A percentile compares a stretch with the other conserved stretches of the same genome.
Conservation (phyloP, 2,113 vertebrate species). For the Thymallus thymallus region DNA sequence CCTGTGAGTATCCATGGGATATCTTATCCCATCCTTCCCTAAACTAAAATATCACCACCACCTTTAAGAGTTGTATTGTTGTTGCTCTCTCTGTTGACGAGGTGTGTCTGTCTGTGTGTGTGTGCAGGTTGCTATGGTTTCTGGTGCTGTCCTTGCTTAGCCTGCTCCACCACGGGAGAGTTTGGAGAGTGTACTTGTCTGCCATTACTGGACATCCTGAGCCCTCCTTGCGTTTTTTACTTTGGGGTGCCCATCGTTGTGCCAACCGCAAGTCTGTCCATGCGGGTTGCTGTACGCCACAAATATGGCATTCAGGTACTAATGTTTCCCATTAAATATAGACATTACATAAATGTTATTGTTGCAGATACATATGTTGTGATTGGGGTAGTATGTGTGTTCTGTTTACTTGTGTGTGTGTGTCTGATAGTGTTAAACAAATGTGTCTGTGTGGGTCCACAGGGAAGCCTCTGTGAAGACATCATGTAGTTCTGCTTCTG, state of each 20-base stretch:
- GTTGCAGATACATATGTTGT: neutral
- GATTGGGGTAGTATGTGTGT: too few species aligned
- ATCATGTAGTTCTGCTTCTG: neutral
- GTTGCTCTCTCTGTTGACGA: neutral
- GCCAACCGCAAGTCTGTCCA: conserved; percentile 22
- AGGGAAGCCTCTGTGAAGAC: neutral
- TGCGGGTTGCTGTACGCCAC: conserved; percentile 21
- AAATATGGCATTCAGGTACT: conserved; percentile 4
- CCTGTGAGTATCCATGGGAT: conserved; percentile 25
- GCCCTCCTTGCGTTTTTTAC: neutral
- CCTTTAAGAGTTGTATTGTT: neutral
- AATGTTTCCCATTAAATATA: neutral
- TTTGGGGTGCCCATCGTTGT: neutral
- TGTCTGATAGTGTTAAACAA: too few species aligned
- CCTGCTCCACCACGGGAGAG: conserved; percentile 14
- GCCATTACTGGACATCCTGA: conserved; percentile 9
- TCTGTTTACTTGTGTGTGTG: too few species aligned
- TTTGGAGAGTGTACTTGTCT: conserved; percentile 33
- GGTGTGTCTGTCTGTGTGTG: neutral
- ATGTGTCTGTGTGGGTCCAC: too few species aligned
- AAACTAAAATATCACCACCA: neutral
- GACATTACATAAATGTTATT: neutral
- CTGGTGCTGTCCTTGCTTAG: conserved; percentile 37
- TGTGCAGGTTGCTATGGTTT: conserved; percentile 33
- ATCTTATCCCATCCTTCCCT: too few species aligned